These are phyloP conservation scores for Heliconius erato DNA, from an alignment of 2,888 invertebrate genomes.

Conservation along the genomic window DNA sequence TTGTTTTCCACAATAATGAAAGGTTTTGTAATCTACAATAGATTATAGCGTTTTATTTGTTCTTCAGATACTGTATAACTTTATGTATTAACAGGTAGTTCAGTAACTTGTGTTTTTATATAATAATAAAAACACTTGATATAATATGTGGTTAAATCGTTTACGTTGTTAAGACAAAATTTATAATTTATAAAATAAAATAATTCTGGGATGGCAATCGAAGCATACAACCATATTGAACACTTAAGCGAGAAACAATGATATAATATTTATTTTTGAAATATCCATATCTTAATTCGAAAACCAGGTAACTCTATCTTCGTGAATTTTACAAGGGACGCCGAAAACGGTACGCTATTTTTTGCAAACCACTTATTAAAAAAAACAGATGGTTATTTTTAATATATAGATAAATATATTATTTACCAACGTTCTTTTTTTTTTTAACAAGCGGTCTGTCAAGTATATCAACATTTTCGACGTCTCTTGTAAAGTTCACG, in stretches of 20 bases:
- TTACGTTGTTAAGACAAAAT: background rate
- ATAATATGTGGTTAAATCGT: no score
- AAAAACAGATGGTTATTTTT: no score
- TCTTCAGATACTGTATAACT: background rate
- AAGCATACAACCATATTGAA: background rate
- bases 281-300: background rate
- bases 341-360: no score
- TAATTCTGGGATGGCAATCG: background rate
- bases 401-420: no score
- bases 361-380: no score
- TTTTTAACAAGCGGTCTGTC: no score
- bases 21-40: background rate
- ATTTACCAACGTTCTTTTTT: no score
- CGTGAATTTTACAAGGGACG: no score
- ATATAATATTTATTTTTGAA: background rate
- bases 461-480: no score
- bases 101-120: background rate
- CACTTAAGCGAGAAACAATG: background rate
- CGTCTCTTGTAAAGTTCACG: no score
- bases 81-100: background rate
- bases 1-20: background rate
- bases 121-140: background rate
- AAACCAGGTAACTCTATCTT: no score
- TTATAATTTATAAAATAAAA: no score
- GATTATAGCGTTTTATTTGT: background rate